Evolutionary conservation across 2,888 invertebrate species (phyloP), one percentile per base, ranked within the genome.

Genomic region (Lampropteryx suffumata): DNA sequence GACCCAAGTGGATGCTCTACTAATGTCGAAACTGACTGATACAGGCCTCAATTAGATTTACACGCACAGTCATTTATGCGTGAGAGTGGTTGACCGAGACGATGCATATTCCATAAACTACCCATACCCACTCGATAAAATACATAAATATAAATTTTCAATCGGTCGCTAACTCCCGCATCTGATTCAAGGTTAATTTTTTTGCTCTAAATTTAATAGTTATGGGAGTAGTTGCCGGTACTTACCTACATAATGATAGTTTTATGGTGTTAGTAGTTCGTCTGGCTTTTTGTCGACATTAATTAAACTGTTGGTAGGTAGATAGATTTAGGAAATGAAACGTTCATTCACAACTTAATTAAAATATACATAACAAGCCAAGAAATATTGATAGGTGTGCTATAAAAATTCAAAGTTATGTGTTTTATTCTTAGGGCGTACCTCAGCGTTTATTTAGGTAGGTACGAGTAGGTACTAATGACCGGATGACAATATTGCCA

Each of bases 61-160:
- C 36, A 50, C 40, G 39, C 30, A 40, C 46, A 36, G 40, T 47
- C 55, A 65, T 51, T 54, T 53, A 4, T 78, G 81, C 81, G 80
- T 82, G 82, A 69, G 73, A 52, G 71, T 76, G 78, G 62, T 73
- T 77, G 75, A 81, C 80, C 86, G 84, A 64, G 67, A 74, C 87
- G 82, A 76, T 86, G 76, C 80, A 84, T 85, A 86, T 86, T 82
- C 77, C 70, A 24, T 24, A 78, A n/a, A n/a, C n/a, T n/a, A n/a
- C n/a, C n/a, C 26, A 28, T 14, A 51, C 41, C 34, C 21, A 51
- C 41, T 41, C 41, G 21, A 32, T 50, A 44, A 34, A 36, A 30
- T 45, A 10, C 24, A 46, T 60, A 64, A 73, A 67, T 72, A 77
- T 84, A 79, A 77, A 80, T 82, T 82, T 84, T 79, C 80, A 82